These are phyloP conservation scores for Lethenteron camtschaticum DNA, from an alignment of 2,113 vertebrate genomes.

Conservation along the genomic window DNA sequence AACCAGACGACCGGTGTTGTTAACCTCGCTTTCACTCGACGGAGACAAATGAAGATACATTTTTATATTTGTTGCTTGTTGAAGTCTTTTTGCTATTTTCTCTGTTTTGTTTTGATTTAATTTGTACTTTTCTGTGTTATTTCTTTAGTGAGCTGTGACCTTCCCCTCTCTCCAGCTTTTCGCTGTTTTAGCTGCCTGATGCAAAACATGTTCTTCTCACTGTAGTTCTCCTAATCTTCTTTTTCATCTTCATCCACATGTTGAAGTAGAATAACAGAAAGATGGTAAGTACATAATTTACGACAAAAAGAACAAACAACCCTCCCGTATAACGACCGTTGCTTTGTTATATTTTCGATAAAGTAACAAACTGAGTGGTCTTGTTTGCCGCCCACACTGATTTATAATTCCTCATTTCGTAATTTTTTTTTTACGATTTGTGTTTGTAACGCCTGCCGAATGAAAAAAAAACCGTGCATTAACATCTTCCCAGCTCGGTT, in stretches of 20 bases:
- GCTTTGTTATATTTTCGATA: slow-evolving; percentile 6
- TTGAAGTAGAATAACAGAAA: slow-evolving; percentile 94
- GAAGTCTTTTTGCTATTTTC: no score
- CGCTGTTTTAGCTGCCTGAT: not conserved
- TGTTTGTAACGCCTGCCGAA: no score
- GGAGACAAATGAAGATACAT: no score
- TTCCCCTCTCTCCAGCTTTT: slow-evolving; percentile 24
- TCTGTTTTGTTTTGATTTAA: no score
- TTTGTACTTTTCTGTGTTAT: no score
- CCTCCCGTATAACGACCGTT: not conserved
- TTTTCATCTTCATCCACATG: slow-evolving; percentile 41
- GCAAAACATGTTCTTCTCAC: not conserved
- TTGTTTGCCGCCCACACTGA: not conserved
- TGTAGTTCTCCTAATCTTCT: not conserved
- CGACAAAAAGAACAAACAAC: no score
- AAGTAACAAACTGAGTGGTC: slow-evolving; percentile 6
- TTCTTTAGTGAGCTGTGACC: slow-evolving; percentile 24
- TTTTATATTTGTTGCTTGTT: no score
- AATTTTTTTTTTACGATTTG: not conserved
- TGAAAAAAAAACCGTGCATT: no score
- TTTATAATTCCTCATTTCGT: not conserved
- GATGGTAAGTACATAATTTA: slow-evolving; percentile 58
- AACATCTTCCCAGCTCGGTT: no score
- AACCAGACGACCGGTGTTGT: no score
- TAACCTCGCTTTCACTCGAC: no score